phyloP scores from a whole-genome alignment of 1,140 invertebrate species.

The Cotesia glomerata region DNA sequence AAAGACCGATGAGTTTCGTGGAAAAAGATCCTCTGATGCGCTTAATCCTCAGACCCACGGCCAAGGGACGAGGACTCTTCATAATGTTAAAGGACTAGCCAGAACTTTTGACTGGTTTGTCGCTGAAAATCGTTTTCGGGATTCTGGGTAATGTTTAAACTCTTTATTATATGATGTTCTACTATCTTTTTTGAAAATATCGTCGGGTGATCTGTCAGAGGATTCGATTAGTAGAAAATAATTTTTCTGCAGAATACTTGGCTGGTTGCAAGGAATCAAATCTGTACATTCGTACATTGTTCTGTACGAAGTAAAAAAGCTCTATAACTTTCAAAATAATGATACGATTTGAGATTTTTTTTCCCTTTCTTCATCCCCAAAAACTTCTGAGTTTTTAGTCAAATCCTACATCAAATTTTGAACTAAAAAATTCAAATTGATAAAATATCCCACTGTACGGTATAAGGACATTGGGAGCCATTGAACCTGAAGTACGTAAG shows the following conservation, averaged over 20 bases:
- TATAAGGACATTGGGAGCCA: conserved; percentile 1
- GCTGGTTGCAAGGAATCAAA: too few species aligned
- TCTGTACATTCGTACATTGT: too few species aligned
- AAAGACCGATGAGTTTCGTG: conserved; percentile 29
- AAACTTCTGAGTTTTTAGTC: too few species aligned
- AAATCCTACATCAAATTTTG: too few species aligned
- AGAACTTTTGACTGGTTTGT: not conserved
- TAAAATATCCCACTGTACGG: too few species aligned
- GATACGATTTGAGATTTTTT: too few species aligned
- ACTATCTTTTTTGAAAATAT: not conserved
- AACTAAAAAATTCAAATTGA: too few species aligned
- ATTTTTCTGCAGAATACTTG: not conserved
- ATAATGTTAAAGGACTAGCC: not conserved
- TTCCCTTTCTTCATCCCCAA: too few species aligned
- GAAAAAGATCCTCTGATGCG: conserved; percentile 25
- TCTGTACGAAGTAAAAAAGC: too few species aligned
- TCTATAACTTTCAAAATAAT: too few species aligned
- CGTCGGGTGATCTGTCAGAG: not conserved
- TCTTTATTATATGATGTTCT: too few species aligned
- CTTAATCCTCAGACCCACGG: conserved; percentile 26
- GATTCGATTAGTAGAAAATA: not conserved
- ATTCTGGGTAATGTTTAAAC: not conserved
- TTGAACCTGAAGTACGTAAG: conserved; percentile 24
- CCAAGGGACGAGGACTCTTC: not conserved
- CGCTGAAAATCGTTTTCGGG: not conserved